Percentiles rank a stretch among this genome's conserved stretches.
phyloP scores from a whole-genome alignment of 2,797 vertebrate genomes.

The Labeo calbasu region DNA sequence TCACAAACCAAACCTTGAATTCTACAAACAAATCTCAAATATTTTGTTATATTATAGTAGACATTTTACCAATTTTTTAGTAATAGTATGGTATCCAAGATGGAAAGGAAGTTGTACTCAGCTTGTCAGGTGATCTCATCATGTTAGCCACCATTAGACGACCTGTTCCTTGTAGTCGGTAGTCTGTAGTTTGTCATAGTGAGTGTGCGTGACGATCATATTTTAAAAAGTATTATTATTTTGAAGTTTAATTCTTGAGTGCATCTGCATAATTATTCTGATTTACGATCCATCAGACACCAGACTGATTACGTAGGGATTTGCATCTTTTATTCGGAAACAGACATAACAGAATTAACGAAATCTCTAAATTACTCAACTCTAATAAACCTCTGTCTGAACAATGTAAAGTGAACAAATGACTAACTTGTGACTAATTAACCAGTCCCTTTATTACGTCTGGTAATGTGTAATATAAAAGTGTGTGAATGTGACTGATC shows the following conservation, averaged over 20 bases:
- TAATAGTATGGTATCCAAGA: background rate
- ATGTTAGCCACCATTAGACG: background rate
- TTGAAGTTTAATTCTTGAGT: background rate
- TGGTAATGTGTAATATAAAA: background rate
- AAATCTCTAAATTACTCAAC: background rate
- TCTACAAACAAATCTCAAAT: background rate
- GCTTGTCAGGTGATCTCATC: background rate
- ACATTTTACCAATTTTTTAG: background rate
- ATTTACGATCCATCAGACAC: background rate
- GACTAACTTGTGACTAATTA: background rate
- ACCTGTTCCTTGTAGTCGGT: background rate
- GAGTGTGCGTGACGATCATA: background rate
- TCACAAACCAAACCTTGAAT: background rate
- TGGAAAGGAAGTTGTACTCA: background rate
- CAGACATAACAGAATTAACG: background rate
- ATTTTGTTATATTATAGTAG: background rate
- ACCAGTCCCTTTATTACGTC: background rate
- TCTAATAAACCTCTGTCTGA: background rate
- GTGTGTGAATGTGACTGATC: background rate
- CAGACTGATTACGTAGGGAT: background rate
- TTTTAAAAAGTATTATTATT: background rate
- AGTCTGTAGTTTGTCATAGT: too few species aligned
- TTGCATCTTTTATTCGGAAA: background rate
- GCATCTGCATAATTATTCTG: background rate
- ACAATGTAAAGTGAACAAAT: background rate